Conservation (phyloP, 2,797 vertebrate species). For the Trachurus trachurus region DNA sequence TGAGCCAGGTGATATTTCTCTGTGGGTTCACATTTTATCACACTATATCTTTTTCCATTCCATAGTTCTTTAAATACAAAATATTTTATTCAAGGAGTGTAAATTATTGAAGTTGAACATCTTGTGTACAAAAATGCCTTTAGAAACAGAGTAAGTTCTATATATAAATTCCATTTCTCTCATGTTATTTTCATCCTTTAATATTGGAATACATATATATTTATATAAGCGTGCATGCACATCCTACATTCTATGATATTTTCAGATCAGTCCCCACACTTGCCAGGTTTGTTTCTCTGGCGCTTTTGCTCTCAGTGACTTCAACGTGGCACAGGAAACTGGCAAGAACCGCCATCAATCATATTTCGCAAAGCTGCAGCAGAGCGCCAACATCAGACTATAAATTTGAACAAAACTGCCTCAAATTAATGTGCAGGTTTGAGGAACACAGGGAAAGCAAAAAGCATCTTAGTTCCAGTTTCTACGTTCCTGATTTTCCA, state of each 20-base stretch:
- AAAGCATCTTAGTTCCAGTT: slow-evolving; percentile 53
- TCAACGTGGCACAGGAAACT: slow-evolving; percentile 32
- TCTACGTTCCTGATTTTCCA: slow-evolving; percentile 47
- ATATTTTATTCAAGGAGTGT: neutral
- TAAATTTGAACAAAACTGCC: slow-evolving; percentile 25
- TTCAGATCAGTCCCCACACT: neutral
- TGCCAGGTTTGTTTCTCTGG: slow-evolving; percentile 25
- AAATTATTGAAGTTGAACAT: neutral
- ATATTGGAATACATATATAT: neutral
- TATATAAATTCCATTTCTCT: neutral
- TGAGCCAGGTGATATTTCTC: too few species aligned
- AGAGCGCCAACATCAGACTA: slow-evolving; percentile 12
- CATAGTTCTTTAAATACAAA: neutral
- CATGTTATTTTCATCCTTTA: neutral
- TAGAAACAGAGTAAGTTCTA: neutral
- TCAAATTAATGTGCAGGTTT: slow-evolving; percentile 51
- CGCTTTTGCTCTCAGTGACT: slow-evolving; percentile 25
- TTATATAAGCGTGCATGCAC: neutral
- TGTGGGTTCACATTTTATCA: neutral
- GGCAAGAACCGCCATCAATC: slow-evolving; percentile 47
- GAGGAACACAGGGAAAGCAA: slow-evolving; percentile 41
- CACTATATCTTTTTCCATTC: too few species aligned
- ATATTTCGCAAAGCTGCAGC: slow-evolving; percentile 39
- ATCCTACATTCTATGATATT: neutral
- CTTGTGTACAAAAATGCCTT: neutral